Percentiles rank a stretch among this genome's conserved stretches.
These are phyloP conservation scores for Trachelus tabidus DNA, from an alignment of 2,888 invertebrate species.

Conservation along the genomic window DNA sequence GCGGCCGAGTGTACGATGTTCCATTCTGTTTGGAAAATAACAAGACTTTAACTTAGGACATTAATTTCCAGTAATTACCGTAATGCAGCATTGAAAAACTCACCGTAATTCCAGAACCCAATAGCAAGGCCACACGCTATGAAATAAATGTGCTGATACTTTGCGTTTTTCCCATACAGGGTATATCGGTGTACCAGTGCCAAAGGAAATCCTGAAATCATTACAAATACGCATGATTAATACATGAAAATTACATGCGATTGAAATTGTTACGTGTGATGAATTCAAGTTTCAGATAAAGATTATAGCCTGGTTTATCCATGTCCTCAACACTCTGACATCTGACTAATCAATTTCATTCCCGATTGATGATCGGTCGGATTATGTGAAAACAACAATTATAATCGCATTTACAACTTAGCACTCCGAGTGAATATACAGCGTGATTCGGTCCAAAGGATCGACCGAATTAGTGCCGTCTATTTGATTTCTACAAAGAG, in stretches of 20 bases:
- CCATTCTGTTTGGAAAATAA: constrained; percentile 62
- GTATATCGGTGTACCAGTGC: constrained; percentile 74
- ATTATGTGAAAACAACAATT: not conserved
- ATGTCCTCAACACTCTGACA: not conserved
- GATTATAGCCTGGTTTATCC: not conserved
- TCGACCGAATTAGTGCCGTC: not conserved
- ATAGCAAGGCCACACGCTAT: constrained; percentile 77
- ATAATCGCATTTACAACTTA: not conserved
- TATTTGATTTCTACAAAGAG: not conserved
- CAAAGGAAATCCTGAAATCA: constrained; percentile 78
- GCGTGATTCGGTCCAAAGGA: not conserved
- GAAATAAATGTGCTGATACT: constrained; percentile 80
- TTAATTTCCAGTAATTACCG: not conserved
- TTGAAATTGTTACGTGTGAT: not conserved
- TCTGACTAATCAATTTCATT: not conserved
- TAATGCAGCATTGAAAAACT: not conserved
- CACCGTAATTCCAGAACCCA: constrained; percentile 89
- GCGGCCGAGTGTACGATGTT: constrained; percentile 81
- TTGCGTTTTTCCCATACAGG: constrained; percentile 70
- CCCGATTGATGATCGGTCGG: not conserved
- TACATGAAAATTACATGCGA: not conserved
- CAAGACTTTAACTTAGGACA: not conserved
- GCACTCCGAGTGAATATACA: not conserved
- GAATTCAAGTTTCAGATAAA: not conserved
- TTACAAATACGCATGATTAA: constrained; percentile 22